Evolutionary conservation across 2,113 vertebrate species (phyloP).

Genomic region (Hipposideros armiger): DNA sequence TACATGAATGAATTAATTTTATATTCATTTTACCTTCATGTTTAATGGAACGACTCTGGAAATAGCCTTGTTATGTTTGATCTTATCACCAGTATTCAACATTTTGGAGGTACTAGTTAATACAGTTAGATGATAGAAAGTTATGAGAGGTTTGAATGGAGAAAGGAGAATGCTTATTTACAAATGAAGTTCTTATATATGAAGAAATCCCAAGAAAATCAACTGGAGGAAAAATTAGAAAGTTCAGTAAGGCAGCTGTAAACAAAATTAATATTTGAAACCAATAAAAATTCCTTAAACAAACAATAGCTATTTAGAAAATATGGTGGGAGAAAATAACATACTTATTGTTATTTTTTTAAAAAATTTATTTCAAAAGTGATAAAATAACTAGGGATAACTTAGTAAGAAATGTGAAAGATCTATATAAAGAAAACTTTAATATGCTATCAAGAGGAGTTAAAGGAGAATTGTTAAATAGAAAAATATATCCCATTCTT

Average conservation of each 20-base stretch:
- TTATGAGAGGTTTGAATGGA: not conserved
- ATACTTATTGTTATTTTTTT: not conserved
- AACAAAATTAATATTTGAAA: conserved; percentile 42
- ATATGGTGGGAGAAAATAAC: not conserved
- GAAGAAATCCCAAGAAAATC: conserved; percentile 33
- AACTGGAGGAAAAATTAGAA: not conserved
- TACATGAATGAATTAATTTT: conserved; percentile 19
- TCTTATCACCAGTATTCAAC: not conserved
- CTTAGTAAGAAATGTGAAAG: conserved; percentile 30
- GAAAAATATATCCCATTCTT: conserved; percentile 30
- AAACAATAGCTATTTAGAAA: conserved; percentile 37
- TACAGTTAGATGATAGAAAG: not conserved
- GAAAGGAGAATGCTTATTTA: not conserved
- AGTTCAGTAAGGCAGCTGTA: not conserved
- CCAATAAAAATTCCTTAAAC: not conserved
- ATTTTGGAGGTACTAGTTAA: conserved; percentile 13
- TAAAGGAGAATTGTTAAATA: conserved; percentile 24
- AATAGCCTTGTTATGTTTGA: not conserved
- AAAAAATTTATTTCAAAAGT: not conserved
- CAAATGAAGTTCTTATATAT: not conserved
- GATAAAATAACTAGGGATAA: not conserved
- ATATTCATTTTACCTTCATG: conserved; percentile 25
- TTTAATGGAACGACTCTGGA: not conserved
- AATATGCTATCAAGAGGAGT: not conserved
- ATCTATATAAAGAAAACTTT: conserved; percentile 6